phyloP scores from a whole-genome alignment of 2,888 invertebrate genomes.

The Mesopsocus fuscifrons region DNA sequence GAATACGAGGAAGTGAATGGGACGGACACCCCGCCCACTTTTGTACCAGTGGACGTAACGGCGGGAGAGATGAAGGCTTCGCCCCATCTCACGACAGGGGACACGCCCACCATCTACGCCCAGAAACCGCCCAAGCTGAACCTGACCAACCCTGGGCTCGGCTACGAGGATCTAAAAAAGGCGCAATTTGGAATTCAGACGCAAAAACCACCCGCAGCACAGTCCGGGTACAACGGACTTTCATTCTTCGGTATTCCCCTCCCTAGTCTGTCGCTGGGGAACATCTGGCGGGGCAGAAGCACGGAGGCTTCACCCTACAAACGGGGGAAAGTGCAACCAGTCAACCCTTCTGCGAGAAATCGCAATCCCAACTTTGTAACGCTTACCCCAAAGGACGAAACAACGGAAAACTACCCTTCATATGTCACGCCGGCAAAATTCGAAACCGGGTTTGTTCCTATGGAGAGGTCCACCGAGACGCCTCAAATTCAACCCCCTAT shows the following conservation, averaged over 20 bases:
- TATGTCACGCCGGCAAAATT: no score
- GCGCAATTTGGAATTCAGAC: slow-evolving; percentile 10
- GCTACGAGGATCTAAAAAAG: slow-evolving; percentile 19
- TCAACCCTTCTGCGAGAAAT: neutral
- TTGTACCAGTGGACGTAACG: slow-evolving; percentile 6
- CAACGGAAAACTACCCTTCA: no score
- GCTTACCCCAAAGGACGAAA: slow-evolving; percentile 15
- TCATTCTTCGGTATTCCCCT: slow-evolving; percentile 74
- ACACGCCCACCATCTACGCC: slow-evolving; percentile 39
- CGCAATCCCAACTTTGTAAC: no score
- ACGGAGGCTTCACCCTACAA: slow-evolving; percentile 7
- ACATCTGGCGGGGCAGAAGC: slow-evolving; percentile 22
- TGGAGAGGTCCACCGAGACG: no score
- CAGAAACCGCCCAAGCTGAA: slow-evolving; percentile 19
- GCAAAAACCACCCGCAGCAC: slow-evolving; percentile 18
- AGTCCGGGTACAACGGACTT: slow-evolving; percentile 37
- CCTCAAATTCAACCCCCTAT: no score
- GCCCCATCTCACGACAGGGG: slow-evolving; percentile 32
- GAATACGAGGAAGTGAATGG: slow-evolving; percentile 36
- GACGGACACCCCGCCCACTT: slow-evolving; percentile 15
- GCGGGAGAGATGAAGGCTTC: slow-evolving; percentile 19
- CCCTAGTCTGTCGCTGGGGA: slow-evolving; percentile 34
- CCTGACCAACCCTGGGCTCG: slow-evolving; percentile 16
- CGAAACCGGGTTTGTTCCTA: no score
- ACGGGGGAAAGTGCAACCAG: slow-evolving; percentile 13